Evolutionary conservation across 2,113 vertebrate species (phyloP).

Genomic region (Pelmatolapia mariae): DNA sequence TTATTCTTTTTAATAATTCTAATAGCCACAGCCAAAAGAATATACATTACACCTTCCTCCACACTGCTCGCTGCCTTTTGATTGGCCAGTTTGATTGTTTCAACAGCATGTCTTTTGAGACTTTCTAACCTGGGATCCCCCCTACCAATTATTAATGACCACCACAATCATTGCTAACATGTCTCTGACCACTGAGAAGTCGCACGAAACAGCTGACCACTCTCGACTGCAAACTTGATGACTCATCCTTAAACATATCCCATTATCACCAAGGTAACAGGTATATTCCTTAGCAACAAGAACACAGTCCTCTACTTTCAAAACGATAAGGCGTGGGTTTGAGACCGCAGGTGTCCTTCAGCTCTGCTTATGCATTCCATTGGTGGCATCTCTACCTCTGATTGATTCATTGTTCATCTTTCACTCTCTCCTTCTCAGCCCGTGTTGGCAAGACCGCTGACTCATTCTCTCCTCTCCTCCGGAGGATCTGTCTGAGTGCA

Average conservation of each 20-base stretch:
- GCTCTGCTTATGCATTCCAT: conserved; percentile 6
- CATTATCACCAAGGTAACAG: conserved; percentile 64
- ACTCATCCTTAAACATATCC: conserved; percentile 46
- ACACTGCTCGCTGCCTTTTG: background rate
- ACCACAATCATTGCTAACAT: background rate
- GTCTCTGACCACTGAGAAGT: background rate
- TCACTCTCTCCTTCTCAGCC: conserved; percentile 43
- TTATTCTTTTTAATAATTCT: background rate
- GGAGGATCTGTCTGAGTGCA: conserved; percentile 45
- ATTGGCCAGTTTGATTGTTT: background rate
- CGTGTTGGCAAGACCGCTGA: conserved; percentile 46
- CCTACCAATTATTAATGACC: background rate
- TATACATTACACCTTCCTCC: background rate
- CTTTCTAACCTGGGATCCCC: background rate
- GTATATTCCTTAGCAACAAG: conserved; percentile 65
- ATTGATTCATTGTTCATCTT: conserved; percentile 55
- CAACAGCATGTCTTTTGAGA: background rate
- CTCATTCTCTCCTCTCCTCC: conserved; percentile 58
- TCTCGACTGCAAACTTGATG: conserved; percentile 41
- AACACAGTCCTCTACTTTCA: conserved; percentile 32
- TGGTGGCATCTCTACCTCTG: conserved; percentile 1
- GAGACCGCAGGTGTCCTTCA: conserved; percentile 36
- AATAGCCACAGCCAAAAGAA: background rate
- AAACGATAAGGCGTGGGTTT: conserved; percentile 37
- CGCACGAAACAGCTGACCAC: background rate